Evolutionary conservation across 2,888 invertebrate species (phyloP), one percentile per base, ranked within the genome.

Genomic region (Limenitis camilla): DNA sequence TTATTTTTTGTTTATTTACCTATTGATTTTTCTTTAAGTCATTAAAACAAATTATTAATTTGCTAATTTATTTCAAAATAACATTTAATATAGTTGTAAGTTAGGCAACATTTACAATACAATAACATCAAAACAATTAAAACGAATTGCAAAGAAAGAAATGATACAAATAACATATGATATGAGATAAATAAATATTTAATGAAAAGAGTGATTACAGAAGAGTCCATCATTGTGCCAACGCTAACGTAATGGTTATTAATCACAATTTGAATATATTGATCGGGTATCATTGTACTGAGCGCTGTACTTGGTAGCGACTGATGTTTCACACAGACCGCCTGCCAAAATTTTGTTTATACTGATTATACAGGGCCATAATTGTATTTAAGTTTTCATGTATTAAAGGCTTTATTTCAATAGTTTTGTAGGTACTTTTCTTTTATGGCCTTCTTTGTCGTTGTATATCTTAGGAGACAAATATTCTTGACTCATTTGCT

Each of bases 241-340:
- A 58, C 53, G 54, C 43, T 43, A 47, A 10, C 30, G 40, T 48
- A 47, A 41, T 49, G 36, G 62, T 68, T 70, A 84, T 84, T 75
- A 84, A 84, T 86, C 82, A 84, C 76, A 85, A 82, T 85, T 83
- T 84, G 74, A 75, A 73, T 70, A 78, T 79, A 84, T 82, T 84
- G 82, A 83, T 71, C 69, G 64, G 68, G 65, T 71, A 80, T 80
- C 78, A 78, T 76, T 78, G 63, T 70, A 70, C 68, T 71, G 69
- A 71, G 63, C 74, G 63, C 74, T 76, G 78, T 75, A 67, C 68
- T 68, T 50, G 69, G 64, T 78, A 45, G 45, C 45, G 19, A 19
- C 19, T 19, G 19, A 38, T 45, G 45, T 45, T 38, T 45, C 45
- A 78, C 81, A 77, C 63, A 62, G 39, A 53, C 66, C 53, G 62